Evolutionary conservation across 2,888 invertebrate genomes (phyloP), one percentile per base, ranked within the genome.

Genomic region (Dichetophora obliterata): DNA sequence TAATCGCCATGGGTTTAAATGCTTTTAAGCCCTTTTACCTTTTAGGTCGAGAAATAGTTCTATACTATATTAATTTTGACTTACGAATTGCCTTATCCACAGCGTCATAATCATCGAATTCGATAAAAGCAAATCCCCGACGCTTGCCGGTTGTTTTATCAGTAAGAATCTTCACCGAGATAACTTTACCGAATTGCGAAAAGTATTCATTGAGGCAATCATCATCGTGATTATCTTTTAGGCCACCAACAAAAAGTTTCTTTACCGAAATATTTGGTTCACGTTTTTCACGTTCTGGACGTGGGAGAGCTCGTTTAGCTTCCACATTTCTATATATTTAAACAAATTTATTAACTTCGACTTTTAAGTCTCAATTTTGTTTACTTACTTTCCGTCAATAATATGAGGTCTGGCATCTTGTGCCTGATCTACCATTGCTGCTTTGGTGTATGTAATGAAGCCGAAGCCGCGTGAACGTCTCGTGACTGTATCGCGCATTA

Each of bases 381-480:
- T 31, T 77, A 88, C 91, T 90, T 86, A 92, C 92, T 92, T 92
- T 80, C 96, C 97, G 90, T 98, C 98, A 78, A 98, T 96, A 86
- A 94, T 92, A 87, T 98, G 98, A 0, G 98, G 98, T 50, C 95
- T 91, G 66, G 93, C 93, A 84, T 91, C 92, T 88, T 98, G 98
- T 6, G 98, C 98, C 85, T 95, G 96, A 90, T 99, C 98, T 3
- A 99, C 97, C 97, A 97, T 97, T 77, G 94, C 93, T 4, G 97
- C 95, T 82, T 94, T 92, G 8, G 96, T 95, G 87, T 97, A 99
- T 9, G 99, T 99, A 75, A 99, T 97, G 88, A 99, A 99, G 16
- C 99, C 99, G 90, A 99, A 99, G 0, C 99, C 99, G 80, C 99
- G 91, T 0, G 98, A 98, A 75, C 98, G 92, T 85, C 97, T 97